Percentiles rank a stretch among this genome's conserved stretches.
These are phyloP conservation scores for Siniperca undulata DNA, from an alignment of 2,797 vertebrate species.

Conservation along the genomic window DNA sequence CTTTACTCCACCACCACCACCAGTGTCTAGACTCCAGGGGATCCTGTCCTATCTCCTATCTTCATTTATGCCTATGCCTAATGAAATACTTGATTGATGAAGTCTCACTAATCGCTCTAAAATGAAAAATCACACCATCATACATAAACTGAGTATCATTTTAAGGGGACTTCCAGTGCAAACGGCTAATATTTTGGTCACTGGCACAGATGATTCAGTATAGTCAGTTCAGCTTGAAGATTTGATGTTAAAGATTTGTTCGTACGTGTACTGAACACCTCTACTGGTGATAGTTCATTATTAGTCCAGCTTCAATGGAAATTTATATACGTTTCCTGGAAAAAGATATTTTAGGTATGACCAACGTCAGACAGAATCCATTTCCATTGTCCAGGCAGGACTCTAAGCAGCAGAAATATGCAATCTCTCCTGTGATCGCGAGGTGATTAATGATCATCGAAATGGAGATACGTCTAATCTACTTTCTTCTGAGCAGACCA, in stretches of 20 bases:
- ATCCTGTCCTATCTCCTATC: background rate
- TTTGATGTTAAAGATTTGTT: background rate
- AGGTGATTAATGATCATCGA: slow-evolving; percentile 62
- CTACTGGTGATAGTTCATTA: background rate
- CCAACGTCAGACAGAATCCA: slow-evolving; percentile 54
- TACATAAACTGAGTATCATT: background rate
- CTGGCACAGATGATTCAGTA: background rate
- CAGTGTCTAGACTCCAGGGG: background rate
- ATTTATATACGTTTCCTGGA: slow-evolving; percentile 47
- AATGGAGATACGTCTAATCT: slow-evolving; percentile 71
- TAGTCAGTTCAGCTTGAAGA: background rate
- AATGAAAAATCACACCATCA: background rate
- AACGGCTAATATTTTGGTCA: background rate
- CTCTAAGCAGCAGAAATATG: slow-evolving; percentile 72
- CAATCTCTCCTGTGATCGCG: slow-evolving; percentile 53
- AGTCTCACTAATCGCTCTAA: too few species aligned
- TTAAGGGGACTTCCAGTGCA: background rate
- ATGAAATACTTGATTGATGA: background rate
- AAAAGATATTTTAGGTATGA: slow-evolving; percentile 43
- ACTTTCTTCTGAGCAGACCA: slow-evolving; percentile 61
- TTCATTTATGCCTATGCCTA: background rate
- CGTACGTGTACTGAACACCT: background rate
- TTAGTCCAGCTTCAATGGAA: background rate
- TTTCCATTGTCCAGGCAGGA: slow-evolving; percentile 37
- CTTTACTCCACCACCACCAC: background rate